Evolutionary conservation across 2,113 vertebrate genomes (phyloP).

Genomic region (Oreochromis aureus): DNA sequence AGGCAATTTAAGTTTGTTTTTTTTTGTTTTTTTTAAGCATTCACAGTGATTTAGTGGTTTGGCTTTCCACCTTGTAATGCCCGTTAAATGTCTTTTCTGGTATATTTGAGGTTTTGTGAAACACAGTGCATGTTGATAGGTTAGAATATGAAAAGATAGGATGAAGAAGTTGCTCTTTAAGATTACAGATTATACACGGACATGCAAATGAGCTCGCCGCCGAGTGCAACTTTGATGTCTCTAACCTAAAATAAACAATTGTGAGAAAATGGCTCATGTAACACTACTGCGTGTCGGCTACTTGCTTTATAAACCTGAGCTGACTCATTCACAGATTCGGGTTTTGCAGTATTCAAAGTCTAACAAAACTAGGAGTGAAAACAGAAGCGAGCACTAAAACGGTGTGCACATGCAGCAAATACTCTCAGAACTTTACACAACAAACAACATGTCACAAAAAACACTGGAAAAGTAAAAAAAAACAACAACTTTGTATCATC

Average conservation of each 20-base stretch:
- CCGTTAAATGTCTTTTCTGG: neutral
- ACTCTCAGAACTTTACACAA: neutral
- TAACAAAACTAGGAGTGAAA: neutral
- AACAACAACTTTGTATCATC: neutral
- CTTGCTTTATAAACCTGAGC: neutral
- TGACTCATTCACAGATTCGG: neutral
- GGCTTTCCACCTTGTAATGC: neutral
- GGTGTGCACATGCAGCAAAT: neutral
- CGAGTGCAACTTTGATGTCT: neutral
- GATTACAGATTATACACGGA: neutral
- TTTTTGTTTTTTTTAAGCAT: neutral
- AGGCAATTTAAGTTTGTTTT: neutral
- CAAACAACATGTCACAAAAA: neutral
- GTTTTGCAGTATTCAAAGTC: neutral
- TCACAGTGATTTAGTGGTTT: neutral
- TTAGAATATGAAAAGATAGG: neutral
- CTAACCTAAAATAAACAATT: neutral
- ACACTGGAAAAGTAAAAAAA: neutral
- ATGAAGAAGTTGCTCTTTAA: neutral
- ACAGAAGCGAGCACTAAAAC: neutral
- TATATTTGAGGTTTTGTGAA: neutral
- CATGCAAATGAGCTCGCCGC: neutral
- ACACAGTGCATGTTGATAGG: neutral
- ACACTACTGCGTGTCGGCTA: neutral
- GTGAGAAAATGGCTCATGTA: neutral